phyloP scores from a whole-genome alignment of 2,797 vertebrate genomes.

The Micromesistius poutassou region DNA sequence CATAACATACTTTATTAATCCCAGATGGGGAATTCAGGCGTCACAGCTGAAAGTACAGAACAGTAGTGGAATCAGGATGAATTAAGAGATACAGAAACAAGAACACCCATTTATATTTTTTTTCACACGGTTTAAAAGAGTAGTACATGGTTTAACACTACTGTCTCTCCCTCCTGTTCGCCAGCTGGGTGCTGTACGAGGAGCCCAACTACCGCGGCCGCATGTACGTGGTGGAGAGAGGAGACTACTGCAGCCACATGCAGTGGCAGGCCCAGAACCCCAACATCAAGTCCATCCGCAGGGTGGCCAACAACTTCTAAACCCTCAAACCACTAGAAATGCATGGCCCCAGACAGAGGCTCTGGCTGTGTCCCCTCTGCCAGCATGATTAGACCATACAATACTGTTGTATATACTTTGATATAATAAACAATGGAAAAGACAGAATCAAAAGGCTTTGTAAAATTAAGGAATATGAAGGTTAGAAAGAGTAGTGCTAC shows the following conservation, averaged over 20 bases:
- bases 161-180: not conserved
- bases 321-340: slow-evolving; percentile 5
- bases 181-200: slow-evolving; percentile 91
- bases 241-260: slow-evolving; percentile 79
- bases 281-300: slow-evolving; percentile 85
- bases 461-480: slow-evolving; percentile 44
- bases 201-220: slow-evolving; percentile 89
- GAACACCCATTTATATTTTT: too few relatives aligned
- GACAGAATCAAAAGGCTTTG: slow-evolving; percentile 44
- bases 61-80: not conserved
- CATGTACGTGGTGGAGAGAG: slow-evolving; percentile 89
- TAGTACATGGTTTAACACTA: not conserved
- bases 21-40: not conserved
- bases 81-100: not conserved
- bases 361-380: not conserved
- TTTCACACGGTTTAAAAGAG: not conserved
- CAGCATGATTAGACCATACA: not conserved
- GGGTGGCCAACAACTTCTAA: slow-evolving; percentile 89
- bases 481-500: slow-evolving; percentile 54
- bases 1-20: not conserved
- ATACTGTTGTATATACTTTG: slow-evolving; percentile 20
- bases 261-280: slow-evolving; percentile 85
- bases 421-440: slow-evolving; percentile 60
- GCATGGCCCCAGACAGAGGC: not conserved
- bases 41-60: not conserved